Base-by-base conservation (phyloP, 2,888 invertebrate genomes). In the Pollenia griseotomentosa region DNA sequence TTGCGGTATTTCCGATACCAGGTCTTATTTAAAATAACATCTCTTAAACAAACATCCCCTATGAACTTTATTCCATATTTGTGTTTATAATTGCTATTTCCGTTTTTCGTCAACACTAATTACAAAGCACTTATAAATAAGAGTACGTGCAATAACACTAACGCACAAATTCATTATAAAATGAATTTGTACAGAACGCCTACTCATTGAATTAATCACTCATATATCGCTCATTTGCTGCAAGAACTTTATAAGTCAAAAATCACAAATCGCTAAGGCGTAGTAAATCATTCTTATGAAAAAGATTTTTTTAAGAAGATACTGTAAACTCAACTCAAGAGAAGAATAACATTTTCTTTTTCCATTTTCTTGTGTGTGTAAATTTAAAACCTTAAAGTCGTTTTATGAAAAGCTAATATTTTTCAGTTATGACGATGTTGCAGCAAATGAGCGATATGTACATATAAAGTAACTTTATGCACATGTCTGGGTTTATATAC, bases 201-300 rank as follows among this genome's bases (percentile, higher is more conserved):
- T 63, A 73, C 84, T 81, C 83, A 74, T 73, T 74, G 51, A 87
- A 73, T 81, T 73, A 87, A 78, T 84, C 80, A 84, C 66, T 61
- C 73, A 68, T 53, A 40, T 65, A 12, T 63, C 33, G 33, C 33
- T 33, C 33, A 33, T 6, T 33, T 33, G 6, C 33, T 33, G 33
- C 33, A 5, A 33, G 6, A 33, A 33, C 33, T 33, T 33, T 6
- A 33, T 33, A 33, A 33, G 6, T 33, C 33, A 33, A 33, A 33
- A 33, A 6, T 33, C 5, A 6, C 33, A 6, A 33, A 33, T 33
- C 33, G 6, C 4, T 6, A 33, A 6, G 4, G 33, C 6, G 6
- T 33, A 33, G 5, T 33, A 6, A 33, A 33, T 33, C 6, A 33
- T 6, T 33, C 33, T 33, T 6, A 2, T 33, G 33, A 33, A 2